Evolutionary conservation across 2,113 vertebrate genomes (phyloP), one percentile per base, ranked within the genome.

Genomic region (Lampris incognitus): DNA sequence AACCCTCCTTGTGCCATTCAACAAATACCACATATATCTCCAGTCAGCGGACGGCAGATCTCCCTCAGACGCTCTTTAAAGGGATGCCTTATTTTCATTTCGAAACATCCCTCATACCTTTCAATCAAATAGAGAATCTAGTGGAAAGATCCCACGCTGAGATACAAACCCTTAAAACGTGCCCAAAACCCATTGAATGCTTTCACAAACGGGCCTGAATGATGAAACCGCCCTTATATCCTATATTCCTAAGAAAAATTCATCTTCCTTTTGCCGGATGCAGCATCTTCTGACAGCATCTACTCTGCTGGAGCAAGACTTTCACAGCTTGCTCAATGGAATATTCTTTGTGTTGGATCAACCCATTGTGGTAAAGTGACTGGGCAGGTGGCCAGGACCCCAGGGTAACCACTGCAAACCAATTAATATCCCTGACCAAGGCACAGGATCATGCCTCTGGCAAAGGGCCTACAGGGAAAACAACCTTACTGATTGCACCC

Each of bases 401-500:
- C 55, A 66, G 81, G 72, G 84, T 85, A 83, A 85, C 87, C 85
- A 86, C 77, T 76, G 61, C 71, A 88, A 90, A 88, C 78, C 81
- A 88, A 90, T 92, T 90, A 92, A 85, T 89, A 86, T 85, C 80
- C 81, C 84, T 85, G 73, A 86, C 57, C 49, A 83, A 85, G 83
- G 85, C 72, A 24, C 24, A 24, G 24, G 24, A 86, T 84, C 85
- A 76, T 79, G 74, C 83, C 78, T 83, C 66, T 80, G 89, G 83
- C 87, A 82, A 75, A 70, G 72, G 54, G 83, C 87, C 90, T 81
- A 72, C 62, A 9, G 86, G 83, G 83, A 88, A 79, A 91, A 88
- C 88, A 68, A 82, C 70, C 76, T 73, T 57, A 3, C 87, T 87
- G 86, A 89, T 89, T 90, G 75, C 79, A 11, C 85, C 51, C 68